Evolutionary conservation across 1,140 invertebrate species (phyloP).

Genomic region (Hylaeus volcanicus): DNA sequence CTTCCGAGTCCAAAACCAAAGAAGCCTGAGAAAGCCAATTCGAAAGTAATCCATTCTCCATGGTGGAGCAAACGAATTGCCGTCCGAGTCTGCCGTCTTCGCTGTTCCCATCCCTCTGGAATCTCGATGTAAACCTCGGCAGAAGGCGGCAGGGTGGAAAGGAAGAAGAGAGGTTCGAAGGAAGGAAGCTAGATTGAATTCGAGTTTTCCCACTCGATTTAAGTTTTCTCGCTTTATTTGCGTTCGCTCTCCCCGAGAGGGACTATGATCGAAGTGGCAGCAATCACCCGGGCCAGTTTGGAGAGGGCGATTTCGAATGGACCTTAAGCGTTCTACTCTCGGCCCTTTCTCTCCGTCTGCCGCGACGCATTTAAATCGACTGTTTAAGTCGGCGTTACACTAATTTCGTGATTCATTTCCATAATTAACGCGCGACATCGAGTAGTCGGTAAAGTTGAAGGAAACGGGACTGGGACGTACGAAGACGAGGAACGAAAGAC

Average conservation of each 20-base stretch:
- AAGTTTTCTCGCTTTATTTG: slow-evolving; percentile 23
- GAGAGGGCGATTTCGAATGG: background rate
- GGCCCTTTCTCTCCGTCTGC: slow-evolving; percentile 4
- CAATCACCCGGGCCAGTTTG: slow-evolving; percentile 1
- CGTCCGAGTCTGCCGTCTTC: too few relatives aligned
- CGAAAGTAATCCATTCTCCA: too few relatives aligned
- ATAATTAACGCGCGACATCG: slow-evolving; percentile 44
- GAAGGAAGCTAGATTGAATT: slow-evolving; percentile 34
- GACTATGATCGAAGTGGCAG: slow-evolving; percentile 4
- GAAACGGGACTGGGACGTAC: background rate
- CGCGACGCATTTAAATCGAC: slow-evolving; percentile 65
- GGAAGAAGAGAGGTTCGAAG: background rate
- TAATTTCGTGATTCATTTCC: slow-evolving; percentile 68
- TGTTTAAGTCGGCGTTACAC: slow-evolving; percentile 58
- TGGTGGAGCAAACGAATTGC: too few relatives aligned
- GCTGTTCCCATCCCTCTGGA: background rate
- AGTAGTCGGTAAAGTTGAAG: slow-evolving; percentile 26
- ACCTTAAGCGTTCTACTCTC: background rate
- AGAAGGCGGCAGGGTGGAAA: background rate
- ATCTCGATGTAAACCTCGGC: background rate
- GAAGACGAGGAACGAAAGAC: background rate
- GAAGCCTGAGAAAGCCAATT: too few relatives aligned
- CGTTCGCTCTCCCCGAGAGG: slow-evolving; percentile 4
- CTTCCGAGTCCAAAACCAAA: too few relatives aligned
- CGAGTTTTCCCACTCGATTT: slow-evolving; percentile 47